These are phyloP conservation scores for Henricia sp. DNA, from an alignment of 53 echinoderm and acorn worm genomes.

Conservation along the genomic window DNA sequence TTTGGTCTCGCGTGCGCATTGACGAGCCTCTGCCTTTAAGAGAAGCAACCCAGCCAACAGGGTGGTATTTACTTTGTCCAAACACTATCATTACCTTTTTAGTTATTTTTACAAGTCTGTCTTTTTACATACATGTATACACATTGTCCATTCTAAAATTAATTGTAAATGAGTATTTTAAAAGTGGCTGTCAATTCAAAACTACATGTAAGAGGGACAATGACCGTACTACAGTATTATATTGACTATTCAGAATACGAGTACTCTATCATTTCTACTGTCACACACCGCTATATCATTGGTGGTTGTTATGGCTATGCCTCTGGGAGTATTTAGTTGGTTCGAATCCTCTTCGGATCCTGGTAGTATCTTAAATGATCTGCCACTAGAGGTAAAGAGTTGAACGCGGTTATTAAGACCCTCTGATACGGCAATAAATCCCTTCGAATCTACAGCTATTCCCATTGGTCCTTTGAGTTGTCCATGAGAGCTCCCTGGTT, in stretches of 20 bases:
- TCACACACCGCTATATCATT: slow-evolving; percentile 56
- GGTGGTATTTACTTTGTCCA: too few relatives aligned
- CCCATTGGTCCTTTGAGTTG: slow-evolving; percentile 53
- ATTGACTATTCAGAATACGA: slow-evolving; percentile 53
- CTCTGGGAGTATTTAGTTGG: slow-evolving; percentile 33
- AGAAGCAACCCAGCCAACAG: too few relatives aligned
- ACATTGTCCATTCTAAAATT: too few relatives aligned
- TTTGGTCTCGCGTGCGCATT: too few relatives aligned
- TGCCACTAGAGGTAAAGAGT: slow-evolving; percentile 41
- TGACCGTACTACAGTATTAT: too few relatives aligned
- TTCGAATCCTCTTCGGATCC: slow-evolving; percentile 3
- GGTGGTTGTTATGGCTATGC: slow-evolving; percentile 28
- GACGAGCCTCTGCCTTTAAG: too few relatives aligned
- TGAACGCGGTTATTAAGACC: slow-evolving; percentile 58
- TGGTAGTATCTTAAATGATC: slow-evolving; percentile 34
- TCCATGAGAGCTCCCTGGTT: slow-evolving; percentile 23
- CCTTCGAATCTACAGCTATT: slow-evolving; percentile 51
- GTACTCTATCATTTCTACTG: slow-evolving; percentile 49
- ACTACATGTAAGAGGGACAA: too few relatives aligned
- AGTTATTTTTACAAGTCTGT: too few relatives aligned
- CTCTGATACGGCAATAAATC: slow-evolving; percentile 59
- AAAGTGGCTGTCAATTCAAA: too few relatives aligned
- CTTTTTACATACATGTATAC: too few relatives aligned
- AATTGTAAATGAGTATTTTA: too few relatives aligned
- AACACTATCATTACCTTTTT: too few relatives aligned